These are phyloP conservation scores for Epinotia brunnichana DNA, from an alignment of 2,888 invertebrate species.

Conservation along the genomic window DNA sequence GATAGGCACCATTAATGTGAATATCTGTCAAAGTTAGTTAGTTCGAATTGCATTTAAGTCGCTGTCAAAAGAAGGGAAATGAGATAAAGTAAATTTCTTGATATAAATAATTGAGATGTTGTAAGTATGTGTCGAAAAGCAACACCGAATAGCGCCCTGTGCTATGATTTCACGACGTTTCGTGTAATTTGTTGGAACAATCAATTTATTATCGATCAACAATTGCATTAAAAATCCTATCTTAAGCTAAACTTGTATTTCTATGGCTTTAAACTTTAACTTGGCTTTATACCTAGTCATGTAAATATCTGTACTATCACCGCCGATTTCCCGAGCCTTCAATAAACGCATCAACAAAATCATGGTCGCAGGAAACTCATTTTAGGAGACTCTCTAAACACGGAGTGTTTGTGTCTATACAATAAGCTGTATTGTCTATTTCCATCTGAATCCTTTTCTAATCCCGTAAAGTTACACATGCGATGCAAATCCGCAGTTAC, in stretches of 20 bases:
- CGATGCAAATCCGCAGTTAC: constrained; percentile 38
- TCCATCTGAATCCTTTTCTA: constrained; percentile 9
- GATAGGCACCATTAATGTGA: not conserved
- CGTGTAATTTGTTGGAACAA: too few relatives aligned
- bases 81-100: not conserved
- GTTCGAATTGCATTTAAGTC: not conserved
- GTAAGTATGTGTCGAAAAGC: not conserved
- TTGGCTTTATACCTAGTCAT: too few relatives aligned
- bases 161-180: too few relatives aligned
- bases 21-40: not conserved
- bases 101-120: not conserved
- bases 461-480: constrained; percentile 15
- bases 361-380: too few relatives aligned
- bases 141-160: too few relatives aligned
- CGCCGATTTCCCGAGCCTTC: too few relatives aligned
- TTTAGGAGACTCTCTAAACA: not conserved
- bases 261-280: too few relatives aligned
- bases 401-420: not conserved
- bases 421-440: constrained; percentile 4
- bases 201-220: too few relatives aligned
- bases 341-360: too few relatives aligned
- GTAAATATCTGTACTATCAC: too few relatives aligned
- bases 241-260: too few relatives aligned
- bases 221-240: too few relatives aligned
- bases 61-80: not conserved